A percentile compares a stretch with the other conserved stretches of the same genome.
phyloP scores from a whole-genome alignment of 2,888 invertebrate genomes.

The Ennomos erosarius region DNA sequence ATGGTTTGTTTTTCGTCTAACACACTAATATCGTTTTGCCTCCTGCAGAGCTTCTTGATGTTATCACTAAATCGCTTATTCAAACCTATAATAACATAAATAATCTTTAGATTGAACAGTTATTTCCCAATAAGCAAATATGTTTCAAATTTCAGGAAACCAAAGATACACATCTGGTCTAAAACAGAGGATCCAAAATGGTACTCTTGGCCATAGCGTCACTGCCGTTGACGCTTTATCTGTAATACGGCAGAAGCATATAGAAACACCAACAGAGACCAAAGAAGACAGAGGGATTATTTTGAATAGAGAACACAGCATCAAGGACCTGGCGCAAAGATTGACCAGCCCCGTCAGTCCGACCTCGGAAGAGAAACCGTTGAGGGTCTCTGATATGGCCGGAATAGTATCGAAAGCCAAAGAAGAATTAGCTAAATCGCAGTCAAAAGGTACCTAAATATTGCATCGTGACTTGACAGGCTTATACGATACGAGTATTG shows the following conservation, averaged over 20 bases:
- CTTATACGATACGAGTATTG: no score
- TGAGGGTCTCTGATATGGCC: conserved; percentile 92
- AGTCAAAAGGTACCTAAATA: conserved; percentile 87
- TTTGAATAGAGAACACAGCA: conserved; percentile 92
- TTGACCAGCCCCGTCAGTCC: conserved; percentile 88
- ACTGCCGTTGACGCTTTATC: conserved; percentile 72
- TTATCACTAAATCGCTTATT: conserved; percentile 19
- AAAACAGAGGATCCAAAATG: conserved; percentile 86
- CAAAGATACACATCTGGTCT: conserved; percentile 84
- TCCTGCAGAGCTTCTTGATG: conserved; percentile 36
- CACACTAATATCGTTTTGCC: conserved; percentile 59
- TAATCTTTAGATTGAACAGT: no score
- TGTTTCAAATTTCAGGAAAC: conserved; percentile 70
- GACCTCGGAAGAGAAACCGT: conserved; percentile 86
- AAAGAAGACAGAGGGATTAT: conserved; percentile 87
- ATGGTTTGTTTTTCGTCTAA: conserved; percentile 79
- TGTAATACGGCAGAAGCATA: conserved; percentile 80
- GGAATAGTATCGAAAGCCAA: conserved; percentile 97
- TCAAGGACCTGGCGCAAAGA: conserved; percentile 95
- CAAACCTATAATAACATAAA: conserved; percentile 4
- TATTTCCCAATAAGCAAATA: no score
- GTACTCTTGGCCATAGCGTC: conserved; percentile 82
- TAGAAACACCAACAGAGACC: conserved; percentile 86
- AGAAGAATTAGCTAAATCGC: conserved; percentile 95
- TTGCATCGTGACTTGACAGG: neutral